phyloP scores from a whole-genome alignment of 2,797 vertebrate species.

The Rhinogobio ventralis region DNA sequence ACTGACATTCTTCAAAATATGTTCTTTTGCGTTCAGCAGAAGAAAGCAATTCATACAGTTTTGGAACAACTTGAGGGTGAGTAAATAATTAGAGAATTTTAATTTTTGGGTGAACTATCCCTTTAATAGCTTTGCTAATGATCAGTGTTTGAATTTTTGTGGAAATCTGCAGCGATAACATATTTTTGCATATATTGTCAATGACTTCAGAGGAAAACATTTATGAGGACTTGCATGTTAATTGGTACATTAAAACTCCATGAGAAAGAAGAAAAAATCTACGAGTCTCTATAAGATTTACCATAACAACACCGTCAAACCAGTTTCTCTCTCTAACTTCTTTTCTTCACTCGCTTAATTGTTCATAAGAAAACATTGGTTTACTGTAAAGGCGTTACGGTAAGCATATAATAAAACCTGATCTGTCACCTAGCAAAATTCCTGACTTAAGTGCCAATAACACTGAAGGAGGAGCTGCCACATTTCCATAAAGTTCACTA shows the following conservation, averaged over 20 bases:
- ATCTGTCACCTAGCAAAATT: slow-evolving; percentile 50
- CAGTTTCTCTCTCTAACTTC: neutral
- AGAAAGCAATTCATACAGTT: neutral
- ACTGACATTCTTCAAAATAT: no score
- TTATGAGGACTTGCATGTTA: neutral
- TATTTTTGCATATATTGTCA: neutral
- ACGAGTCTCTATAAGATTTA: neutral
- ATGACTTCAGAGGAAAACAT: neutral
- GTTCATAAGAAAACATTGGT: neutral
- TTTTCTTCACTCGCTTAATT: neutral
- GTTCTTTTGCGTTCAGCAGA: neutral
- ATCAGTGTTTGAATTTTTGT: neutral
- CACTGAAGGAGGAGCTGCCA: slow-evolving; percentile 8
- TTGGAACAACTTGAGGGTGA: neutral
- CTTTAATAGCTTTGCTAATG: neutral
- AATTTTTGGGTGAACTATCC: neutral
- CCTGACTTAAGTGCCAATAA: slow-evolving; percentile 23
- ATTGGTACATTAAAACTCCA: neutral
- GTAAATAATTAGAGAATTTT: neutral
- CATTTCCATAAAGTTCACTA: slow-evolving; percentile 12
- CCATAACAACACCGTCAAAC: neutral
- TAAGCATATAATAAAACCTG: slow-evolving; percentile 11
- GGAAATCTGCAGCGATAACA: neutral
- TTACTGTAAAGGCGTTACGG: neutral
- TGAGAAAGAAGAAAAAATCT: neutral